Percentiles rank a stretch among this genome's conserved stretches.
phyloP scores from a whole-genome alignment of 2,888 invertebrate species.

The Drosophila gaucha region DNA sequence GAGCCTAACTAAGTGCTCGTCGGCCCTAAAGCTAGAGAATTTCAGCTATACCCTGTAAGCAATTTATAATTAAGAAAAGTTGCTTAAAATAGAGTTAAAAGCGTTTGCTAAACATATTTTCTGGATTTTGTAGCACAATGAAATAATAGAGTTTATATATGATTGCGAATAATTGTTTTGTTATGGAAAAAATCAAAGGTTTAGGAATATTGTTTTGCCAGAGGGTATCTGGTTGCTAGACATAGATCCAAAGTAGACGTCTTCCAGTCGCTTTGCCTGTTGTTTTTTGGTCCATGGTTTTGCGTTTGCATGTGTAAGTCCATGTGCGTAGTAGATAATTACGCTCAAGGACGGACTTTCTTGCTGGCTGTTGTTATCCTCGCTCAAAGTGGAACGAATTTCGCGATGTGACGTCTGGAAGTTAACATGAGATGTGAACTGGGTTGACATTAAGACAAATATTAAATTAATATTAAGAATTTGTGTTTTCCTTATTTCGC shows the following conservation, averaged over 20 bases:
- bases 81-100: background rate
- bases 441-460: conserved; percentile 3
- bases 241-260: background rate
- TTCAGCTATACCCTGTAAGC: conserved; percentile 36
- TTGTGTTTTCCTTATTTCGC: background rate
- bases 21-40: conserved; percentile 22
- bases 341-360: conserved; percentile 49
- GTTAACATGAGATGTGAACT: conserved; percentile 7
- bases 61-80: background rate
- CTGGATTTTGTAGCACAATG: background rate
- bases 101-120: background rate
- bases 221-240: background rate
- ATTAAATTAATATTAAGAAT: conserved; percentile 3
- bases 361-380: background rate
- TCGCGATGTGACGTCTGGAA: conserved; percentile 9
- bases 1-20: conserved; percentile 56
- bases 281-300: conserved; percentile 24
- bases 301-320: conserved; percentile 15
- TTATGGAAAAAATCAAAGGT: too few species aligned
- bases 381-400: conserved; percentile 6
- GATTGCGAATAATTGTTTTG: background rate
- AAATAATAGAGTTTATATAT: background rate
- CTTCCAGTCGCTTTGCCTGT: conserved; percentile 20
- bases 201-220: too few species aligned
- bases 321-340: conserved; percentile 58